phyloP scores from a whole-genome alignment of 2,888 invertebrate species.

The Pelosia muscerda region DNA sequence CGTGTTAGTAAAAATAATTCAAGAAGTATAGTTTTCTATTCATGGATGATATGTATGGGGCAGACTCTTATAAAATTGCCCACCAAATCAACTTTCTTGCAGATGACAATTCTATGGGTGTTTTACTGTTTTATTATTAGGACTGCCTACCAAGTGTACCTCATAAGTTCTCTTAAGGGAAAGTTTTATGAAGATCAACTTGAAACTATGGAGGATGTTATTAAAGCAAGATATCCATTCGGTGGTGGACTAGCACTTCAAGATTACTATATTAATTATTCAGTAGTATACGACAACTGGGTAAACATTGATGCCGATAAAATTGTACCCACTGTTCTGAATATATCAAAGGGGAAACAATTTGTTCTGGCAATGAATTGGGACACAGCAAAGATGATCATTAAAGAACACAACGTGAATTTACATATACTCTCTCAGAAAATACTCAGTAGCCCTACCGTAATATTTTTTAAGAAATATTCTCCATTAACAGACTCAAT shows the following conservation, averaged over 20 bases:
- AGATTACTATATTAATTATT: conserved; percentile 70
- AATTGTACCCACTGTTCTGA: conserved; percentile 54
- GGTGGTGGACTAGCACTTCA: conserved; percentile 70
- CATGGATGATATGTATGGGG: conserved; percentile 76
- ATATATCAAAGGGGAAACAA: conserved; percentile 63
- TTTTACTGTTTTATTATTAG: conserved; percentile 75
- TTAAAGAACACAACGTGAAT: conserved; percentile 51
- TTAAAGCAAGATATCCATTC: conserved; percentile 63
- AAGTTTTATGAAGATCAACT: conserved; percentile 64
- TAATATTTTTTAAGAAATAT: conserved; percentile 74
- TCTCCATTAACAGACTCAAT: conserved; percentile 65
- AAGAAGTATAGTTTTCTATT: conserved; percentile 61
- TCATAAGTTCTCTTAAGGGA: conserved; percentile 72
- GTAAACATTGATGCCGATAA: conserved; percentile 55
- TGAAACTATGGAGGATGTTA: conserved; percentile 66
- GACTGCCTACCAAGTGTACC: conserved; percentile 73
- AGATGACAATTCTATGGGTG: conserved; percentile 68
- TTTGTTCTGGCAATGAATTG: conserved; percentile 70
- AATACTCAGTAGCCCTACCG: conserved; percentile 64
- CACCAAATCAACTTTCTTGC: conserved; percentile 57
- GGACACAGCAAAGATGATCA: conserved; percentile 58
- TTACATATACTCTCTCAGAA: conserved; percentile 65
- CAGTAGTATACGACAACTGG: conserved; percentile 67
- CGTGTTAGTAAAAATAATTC: conserved; percentile 36
- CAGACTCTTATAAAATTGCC: conserved; percentile 64